Evolutionary conservation across 2,888 invertebrate genomes (phyloP), one percentile per base, ranked within the genome.

Genomic region (Eueremaeus valkanovi): DNA sequence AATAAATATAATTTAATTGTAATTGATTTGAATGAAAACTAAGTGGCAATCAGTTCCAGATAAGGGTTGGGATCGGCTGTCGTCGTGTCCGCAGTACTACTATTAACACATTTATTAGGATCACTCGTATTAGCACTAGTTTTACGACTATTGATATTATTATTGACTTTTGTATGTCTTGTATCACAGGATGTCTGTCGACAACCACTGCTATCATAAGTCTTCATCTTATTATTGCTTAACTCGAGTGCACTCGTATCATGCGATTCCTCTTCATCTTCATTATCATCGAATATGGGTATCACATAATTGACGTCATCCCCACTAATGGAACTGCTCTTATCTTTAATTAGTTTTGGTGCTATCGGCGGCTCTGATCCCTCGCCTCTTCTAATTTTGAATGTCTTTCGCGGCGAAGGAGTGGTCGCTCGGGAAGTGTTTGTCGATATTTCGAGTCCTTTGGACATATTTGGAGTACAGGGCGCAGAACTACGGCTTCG

Each of bases 291-390:
- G 18, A 61, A 61, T 8, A 31, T 18, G 8, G 61, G 61, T 61
- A 61, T 61, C 61, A 61, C 61, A 61, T 61, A 61, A 61, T 61
- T 61, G 31, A 61, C 31, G 31, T 61, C 61, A 61, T 61, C 61
- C 31, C 18, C 11, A 16, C 45, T 16, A n/a, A 51, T 51, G 5
- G 61, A 61, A 31, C 11, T 31, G 18, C 18, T 31, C 31, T 61
- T 61, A 6, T 61, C 27, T 33, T 61, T 61, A 8, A n/a, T 16
- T 3, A 61, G 6, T 31, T 61, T 61, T 6, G 33, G 2, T 6
- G 61, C 55, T n/a, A 16, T 5, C 13, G 55, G 55, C 13, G 55
- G 3, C 3, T 31, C 18, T 31, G 31, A 9, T 6, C 11, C 27
- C 5, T 61, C 18, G 16, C 18, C 31, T 18, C 61, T 27, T 9